Evolutionary conservation across 2,113 vertebrate genomes (phyloP), one percentile per base, ranked within the genome.

Genomic region (Pimephales promelas): DNA sequence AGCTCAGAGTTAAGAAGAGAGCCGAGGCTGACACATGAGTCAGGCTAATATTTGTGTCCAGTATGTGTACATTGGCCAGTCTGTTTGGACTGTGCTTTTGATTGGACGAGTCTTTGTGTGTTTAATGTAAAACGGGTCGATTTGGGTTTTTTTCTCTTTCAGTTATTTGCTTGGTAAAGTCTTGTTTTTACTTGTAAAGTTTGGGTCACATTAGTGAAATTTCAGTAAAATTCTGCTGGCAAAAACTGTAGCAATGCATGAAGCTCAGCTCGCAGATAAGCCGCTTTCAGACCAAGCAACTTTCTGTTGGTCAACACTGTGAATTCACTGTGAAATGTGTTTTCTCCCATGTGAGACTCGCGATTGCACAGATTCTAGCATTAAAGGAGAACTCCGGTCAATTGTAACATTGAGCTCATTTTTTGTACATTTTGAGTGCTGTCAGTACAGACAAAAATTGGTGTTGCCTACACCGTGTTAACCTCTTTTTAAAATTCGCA

Each of bases 21-120:
- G 40, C 22, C 22, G 13, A 86, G 47, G 78, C 20, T 52, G 61
- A 83, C 68, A 75, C 86, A 85, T 54, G 78, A 84, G 83, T 87
- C 83, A 87, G 34, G 73, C 83, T 73, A 87, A 85, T 75, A 87
- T 87, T 87, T 87, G 59, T 68, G 8, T 81, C 26, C 18, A 68
- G 79, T 78, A 68, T 52, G 66, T 74, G 57, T 45, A 56, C 77
- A 81, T 10, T 20, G 36, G 64, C 31, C 57, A 2, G 47, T 22
- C 52, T 45, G 81, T 73, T 70, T 34, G 45, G 83, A 26, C 64
- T 84, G 64, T 11, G 6, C 11, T 71, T 68, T 45, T 79, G 75
- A 79, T 64, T 74, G 18, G 56, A 73, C 18, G 10, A 24, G 57
- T 22, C 47, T 83, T 45, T n/a, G 34, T 68, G 18, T 68, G 45